Percentiles rank a stretch among this genome's conserved stretches.
phyloP scores from a whole-genome alignment of 2,113 vertebrate genomes.

The Alligator sinensis region DNA sequence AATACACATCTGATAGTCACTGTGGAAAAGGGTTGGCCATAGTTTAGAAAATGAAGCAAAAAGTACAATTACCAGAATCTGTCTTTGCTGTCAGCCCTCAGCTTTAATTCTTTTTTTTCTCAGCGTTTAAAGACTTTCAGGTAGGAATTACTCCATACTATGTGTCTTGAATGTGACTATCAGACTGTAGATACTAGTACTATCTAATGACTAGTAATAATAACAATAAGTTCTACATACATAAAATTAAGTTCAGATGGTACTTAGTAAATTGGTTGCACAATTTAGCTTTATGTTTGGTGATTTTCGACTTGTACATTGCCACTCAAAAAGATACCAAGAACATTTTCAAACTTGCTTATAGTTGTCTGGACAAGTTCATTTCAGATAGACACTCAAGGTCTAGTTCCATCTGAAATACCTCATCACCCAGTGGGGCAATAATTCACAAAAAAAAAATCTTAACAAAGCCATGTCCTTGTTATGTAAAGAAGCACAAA shows the following conservation, averaged over 20 bases:
- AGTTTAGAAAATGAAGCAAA: neutral
- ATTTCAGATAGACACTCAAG: neutral
- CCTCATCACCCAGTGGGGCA: neutral
- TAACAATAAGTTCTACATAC: neutral
- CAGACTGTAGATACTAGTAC: neutral
- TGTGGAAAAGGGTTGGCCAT: neutral
- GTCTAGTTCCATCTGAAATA: neutral
- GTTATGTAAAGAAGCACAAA: constrained; percentile 24
- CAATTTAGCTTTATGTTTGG: neutral
- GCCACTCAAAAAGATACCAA: neutral
- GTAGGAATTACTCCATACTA: neutral
- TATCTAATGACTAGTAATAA: neutral
- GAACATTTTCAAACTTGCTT: neutral
- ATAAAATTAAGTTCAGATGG: fast-evolving
- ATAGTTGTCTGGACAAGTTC: neutral
- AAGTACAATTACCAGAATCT: neutral
- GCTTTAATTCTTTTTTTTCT: neutral
- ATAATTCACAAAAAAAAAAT: constrained; percentile 25
- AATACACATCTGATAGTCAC: neutral
- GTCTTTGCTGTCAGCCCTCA: neutral
- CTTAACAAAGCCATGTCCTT: neutral
- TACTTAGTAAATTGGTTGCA: neutral
- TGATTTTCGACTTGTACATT: neutral
- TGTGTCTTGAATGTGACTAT: neutral
- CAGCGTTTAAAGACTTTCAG: neutral